Conservation (phyloP, 2,888 invertebrate genomes). For the Temnothorax unifasciatus region DNA sequence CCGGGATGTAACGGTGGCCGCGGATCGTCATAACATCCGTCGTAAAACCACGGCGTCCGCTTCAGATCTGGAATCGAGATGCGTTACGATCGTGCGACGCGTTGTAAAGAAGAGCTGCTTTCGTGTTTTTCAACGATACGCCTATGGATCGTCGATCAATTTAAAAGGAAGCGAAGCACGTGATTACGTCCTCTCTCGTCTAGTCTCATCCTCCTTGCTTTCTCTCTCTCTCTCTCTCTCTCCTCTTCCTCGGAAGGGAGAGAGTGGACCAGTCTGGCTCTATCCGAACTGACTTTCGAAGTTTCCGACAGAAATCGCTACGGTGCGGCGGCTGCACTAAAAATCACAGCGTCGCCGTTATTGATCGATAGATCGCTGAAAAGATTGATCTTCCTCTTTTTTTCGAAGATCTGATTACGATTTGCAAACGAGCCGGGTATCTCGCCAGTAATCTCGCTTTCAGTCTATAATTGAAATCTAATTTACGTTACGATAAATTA, state of each 20-base stretch:
- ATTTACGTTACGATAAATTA: constrained; percentile 25
- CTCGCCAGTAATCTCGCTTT: not conserved
- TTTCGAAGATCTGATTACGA: not conserved
- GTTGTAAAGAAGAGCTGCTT: constrained; percentile 2
- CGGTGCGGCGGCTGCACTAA: constrained; percentile 2
- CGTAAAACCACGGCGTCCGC: constrained; percentile 35
- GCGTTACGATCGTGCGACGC: constrained; percentile 31
- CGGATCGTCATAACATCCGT: constrained; percentile 15
- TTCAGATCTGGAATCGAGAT: constrained; percentile 35
- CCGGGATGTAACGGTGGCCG: constrained; percentile 23
- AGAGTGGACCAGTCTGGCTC: constrained; percentile 46
- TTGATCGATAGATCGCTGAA: constrained; percentile 24
- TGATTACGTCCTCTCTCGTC: constrained; percentile 38
- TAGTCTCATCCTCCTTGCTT: constrained; percentile 32
- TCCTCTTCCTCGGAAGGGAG: not conserved
- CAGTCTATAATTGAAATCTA: constrained; percentile 1
- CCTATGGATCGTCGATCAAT: constrained; percentile 74
- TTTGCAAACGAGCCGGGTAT: constrained; percentile 1
- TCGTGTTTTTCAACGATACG: constrained; percentile 65
- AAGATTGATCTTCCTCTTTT: not conserved
- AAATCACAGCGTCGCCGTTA: constrained; percentile 2
- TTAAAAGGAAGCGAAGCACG: constrained; percentile 68
- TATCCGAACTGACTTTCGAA: constrained; percentile 45
- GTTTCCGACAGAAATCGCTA: constrained; percentile 31
- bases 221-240: constrained; percentile 22